Percentiles rank a stretch among this genome's conserved stretches.
phyloP scores from a whole-genome alignment of 2,888 invertebrate species.

The Tipula confusa region DNA sequence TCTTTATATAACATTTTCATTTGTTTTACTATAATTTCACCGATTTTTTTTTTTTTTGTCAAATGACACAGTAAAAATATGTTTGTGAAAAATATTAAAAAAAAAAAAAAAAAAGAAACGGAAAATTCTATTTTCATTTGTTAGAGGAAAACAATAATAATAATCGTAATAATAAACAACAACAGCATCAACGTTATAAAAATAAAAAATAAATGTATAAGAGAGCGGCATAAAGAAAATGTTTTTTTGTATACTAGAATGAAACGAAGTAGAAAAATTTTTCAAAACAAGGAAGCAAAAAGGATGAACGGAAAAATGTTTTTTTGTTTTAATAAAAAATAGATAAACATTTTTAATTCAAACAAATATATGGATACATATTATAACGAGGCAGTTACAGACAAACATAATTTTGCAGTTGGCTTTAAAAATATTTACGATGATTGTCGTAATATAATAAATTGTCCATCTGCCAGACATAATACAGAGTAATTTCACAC shows the following conservation, averaged over 20 bases:
- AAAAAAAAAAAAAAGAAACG: not conserved
- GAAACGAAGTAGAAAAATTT: not conserved
- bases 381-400: not conserved
- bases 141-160: not conserved
- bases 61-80: not conserved
- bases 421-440: not conserved
- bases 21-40: not conserved
- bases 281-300: not conserved
- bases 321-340: not conserved
- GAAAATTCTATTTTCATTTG: slow-evolving; percentile 20
- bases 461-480: too few relatives aligned
- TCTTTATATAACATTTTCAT: not conserved
- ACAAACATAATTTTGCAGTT: not conserved
- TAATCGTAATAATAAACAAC: not conserved
- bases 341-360: not conserved
- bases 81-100: not conserved
- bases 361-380: not conserved
- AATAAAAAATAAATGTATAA: not conserved
- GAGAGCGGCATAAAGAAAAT: not conserved
- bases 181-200: not conserved
- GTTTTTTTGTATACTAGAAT: not conserved
- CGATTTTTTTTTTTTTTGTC: not conserved
- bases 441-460: too few relatives aligned
- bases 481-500: too few relatives aligned
- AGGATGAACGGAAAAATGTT: not conserved